These are phyloP conservation scores for Netelia melanura DNA, from an alignment of 2,888 invertebrate genomes.

Conservation along the genomic window DNA sequence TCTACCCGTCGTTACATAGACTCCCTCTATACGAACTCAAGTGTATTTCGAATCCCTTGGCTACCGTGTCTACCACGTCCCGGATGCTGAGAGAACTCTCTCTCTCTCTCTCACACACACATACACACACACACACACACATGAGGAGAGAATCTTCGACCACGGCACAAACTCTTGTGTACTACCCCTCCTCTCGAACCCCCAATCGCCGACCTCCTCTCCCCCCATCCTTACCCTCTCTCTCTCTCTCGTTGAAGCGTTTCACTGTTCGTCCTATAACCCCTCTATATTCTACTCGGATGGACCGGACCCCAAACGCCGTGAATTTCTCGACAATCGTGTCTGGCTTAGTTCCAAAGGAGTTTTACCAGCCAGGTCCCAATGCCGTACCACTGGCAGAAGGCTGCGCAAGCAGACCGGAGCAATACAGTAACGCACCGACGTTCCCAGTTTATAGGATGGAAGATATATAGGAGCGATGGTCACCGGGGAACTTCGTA, in stretches of 20 bases:
- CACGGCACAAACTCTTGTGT: not conserved
- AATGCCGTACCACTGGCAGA: slow-evolving; percentile 38
- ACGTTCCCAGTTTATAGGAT: slow-evolving; percentile 10
- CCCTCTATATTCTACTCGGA: slow-evolving; percentile 3
- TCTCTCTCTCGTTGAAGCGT: slow-evolving; percentile 21
- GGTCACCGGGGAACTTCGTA: slow-evolving; percentile 66
- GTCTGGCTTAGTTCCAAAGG: slow-evolving; percentile 80
- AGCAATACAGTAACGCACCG: slow-evolving; percentile 12
- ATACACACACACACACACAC: not conserved
- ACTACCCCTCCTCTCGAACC: too few relatives aligned
- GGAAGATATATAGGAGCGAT: not conserved
- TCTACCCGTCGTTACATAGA: slow-evolving; percentile 9
- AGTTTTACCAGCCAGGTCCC: slow-evolving; percentile 71
- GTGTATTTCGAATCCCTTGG: slow-evolving; percentile 60
- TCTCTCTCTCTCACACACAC: not conserved
- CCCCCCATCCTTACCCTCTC: not conserved
- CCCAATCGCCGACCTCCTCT: not conserved
- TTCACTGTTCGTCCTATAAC: slow-evolving; percentile 9
- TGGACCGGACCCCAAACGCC: slow-evolving; percentile 69
- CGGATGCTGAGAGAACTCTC: slow-evolving; percentile 46
- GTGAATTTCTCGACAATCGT: slow-evolving; percentile 80
- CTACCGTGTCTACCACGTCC: slow-evolving; percentile 52
- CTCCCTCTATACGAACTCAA: slow-evolving; percentile 10
- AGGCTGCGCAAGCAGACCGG: not conserved
- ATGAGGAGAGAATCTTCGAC: slow-evolving; percentile 7